A percentile compares a stretch with the other conserved stretches of the same genome.
phyloP scores from a whole-genome alignment of 2,888 invertebrate species.

The Spodoptera littoralis region DNA sequence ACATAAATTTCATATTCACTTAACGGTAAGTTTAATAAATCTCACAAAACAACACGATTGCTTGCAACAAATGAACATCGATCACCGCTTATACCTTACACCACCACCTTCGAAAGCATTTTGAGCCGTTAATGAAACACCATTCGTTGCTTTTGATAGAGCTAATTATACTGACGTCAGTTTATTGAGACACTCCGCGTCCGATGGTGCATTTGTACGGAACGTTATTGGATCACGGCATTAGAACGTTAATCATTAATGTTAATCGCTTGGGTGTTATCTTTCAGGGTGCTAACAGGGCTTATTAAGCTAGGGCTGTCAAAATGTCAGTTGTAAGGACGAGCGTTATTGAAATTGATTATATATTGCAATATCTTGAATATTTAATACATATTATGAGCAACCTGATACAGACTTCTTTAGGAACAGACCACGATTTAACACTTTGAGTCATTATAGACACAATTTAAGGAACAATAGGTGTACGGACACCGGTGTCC shows the following conservation, averaged over 20 bases:
- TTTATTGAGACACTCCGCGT: conserved; percentile 53
- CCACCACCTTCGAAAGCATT: conserved; percentile 63
- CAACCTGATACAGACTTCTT: too few relatives aligned
- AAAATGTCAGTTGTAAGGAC: too few relatives aligned
- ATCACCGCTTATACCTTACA: conserved; percentile 42
- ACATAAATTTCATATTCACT: too few relatives aligned
- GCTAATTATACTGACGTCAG: conserved; percentile 66
- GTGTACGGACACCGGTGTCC: too few relatives aligned
- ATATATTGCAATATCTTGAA: too few relatives aligned
- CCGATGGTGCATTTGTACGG: conserved; percentile 39
- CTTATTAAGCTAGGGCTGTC: too few relatives aligned
- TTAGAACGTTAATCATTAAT: conserved; percentile 14
- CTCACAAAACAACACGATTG: too few relatives aligned
- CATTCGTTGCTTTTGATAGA: conserved; percentile 75
- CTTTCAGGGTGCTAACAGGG: not conserved
- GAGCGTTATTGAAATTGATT: not conserved
- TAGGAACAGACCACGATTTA: too few relatives aligned
- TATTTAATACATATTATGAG: too few relatives aligned
- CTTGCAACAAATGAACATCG: not conserved
- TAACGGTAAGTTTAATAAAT: too few relatives aligned
- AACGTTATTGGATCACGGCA: conserved; percentile 19
- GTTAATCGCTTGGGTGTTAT: conserved; percentile 1
- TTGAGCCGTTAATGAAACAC: conserved; percentile 77
- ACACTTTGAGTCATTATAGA: too few relatives aligned
- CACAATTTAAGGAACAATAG: too few relatives aligned